A percentile compares a stretch with the other conserved stretches of the same genome.
Evolutionary conservation across 2,113 vertebrate species (phyloP).

Genomic region (Helogale parvula): DNA sequence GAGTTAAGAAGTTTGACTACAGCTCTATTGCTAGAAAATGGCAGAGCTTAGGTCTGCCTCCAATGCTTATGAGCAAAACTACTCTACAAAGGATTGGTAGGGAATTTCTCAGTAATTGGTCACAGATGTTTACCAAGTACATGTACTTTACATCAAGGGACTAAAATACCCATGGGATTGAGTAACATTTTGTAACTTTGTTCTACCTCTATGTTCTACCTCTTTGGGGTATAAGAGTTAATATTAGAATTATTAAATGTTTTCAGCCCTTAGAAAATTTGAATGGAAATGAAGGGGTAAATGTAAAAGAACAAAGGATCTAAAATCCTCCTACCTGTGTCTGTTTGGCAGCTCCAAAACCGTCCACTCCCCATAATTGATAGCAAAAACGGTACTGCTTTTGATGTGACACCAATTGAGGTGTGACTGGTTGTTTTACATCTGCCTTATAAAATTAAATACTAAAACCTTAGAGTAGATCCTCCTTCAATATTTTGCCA

Average conservation of each 20-base stretch:
- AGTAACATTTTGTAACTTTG: neutral
- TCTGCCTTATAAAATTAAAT: slow-evolving; percentile 53
- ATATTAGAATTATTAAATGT: slow-evolving; percentile 19
- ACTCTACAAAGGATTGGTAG: neutral
- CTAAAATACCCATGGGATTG: neutral
- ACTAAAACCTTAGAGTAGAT: neutral
- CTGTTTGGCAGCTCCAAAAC: slow-evolving; percentile 21
- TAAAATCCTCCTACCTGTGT: neutral
- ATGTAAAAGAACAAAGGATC: neutral
- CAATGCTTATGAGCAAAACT: neutral
- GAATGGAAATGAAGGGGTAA: neutral
- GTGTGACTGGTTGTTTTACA: neutral
- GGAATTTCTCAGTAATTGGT: neutral
- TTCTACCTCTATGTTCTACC: neutral
- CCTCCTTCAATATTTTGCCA: slow-evolving; percentile 27
- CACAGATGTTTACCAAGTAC: neutral
- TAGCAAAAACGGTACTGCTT: slow-evolving; percentile 4
- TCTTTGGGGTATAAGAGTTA: slow-evolving; percentile 22
- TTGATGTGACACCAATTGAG: neutral
- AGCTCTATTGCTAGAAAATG: neutral
- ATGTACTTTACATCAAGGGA: neutral
- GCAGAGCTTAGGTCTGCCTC: neutral
- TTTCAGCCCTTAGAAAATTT: slow-evolving; percentile 28
- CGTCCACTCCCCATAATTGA: neutral
- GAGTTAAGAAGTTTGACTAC: slow-evolving; percentile 29